Percentiles rank a stretch among this genome's conserved stretches.
phyloP scores from a whole-genome alignment of 2,888 invertebrate genomes.

The Julus scanicus region DNA sequence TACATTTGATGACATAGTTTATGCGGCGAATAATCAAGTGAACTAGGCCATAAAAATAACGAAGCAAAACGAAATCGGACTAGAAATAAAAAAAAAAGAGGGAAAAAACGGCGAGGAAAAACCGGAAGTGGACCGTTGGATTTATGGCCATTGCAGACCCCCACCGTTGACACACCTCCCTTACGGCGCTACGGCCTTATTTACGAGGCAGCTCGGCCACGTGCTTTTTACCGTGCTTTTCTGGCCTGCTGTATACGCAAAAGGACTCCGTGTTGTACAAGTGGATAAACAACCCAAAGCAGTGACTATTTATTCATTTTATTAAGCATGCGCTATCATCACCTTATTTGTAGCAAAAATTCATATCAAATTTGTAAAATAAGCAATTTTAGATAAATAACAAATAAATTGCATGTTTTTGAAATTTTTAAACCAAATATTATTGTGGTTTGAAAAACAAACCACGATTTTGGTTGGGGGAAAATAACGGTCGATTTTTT shows the following conservation, averaged over 20 bases:
- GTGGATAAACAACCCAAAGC: not conserved
- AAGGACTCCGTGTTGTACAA: not conserved
- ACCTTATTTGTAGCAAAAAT: not conserved
- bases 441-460: too few relatives aligned
- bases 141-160: not conserved
- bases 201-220: not conserved
- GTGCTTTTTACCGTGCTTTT: not conserved
- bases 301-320: not conserved
- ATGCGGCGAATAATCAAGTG: constrained; percentile 10
- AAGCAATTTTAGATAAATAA: too few relatives aligned
- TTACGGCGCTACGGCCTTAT: constrained; percentile 4
- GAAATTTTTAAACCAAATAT: too few relatives aligned
- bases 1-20: constrained; percentile 26
- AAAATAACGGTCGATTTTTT: too few relatives aligned
- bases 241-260: not conserved
- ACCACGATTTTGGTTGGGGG: too few relatives aligned
- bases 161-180: constrained; percentile 20
- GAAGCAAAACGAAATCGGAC: not conserved
- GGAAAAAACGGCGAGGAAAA: not conserved
- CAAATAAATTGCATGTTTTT: too few relatives aligned
- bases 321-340: not conserved
- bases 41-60: constrained; percentile 11
- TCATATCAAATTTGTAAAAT: too few relatives aligned
- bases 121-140: constrained; percentile 33
- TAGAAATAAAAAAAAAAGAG: not conserved